These are phyloP conservation scores for Alcis repandata DNA, from an alignment of 2,888 invertebrate genomes.

Conservation along the genomic window DNA sequence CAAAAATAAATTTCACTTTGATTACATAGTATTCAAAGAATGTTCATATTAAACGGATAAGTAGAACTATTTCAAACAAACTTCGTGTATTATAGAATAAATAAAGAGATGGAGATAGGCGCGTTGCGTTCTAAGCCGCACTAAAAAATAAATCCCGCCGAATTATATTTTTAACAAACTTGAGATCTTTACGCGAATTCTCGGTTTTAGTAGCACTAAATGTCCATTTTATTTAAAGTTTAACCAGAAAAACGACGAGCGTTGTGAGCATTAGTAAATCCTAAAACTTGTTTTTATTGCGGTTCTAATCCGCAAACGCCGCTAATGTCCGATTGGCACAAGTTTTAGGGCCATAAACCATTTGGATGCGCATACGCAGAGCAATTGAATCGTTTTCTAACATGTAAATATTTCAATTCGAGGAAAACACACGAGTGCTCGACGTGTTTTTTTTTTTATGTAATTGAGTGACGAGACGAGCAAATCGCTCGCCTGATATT, in stretches of 20 bases:
- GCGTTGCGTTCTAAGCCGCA: conserved; percentile 2
- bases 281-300: conserved; percentile 59
- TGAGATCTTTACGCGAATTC: conserved; percentile 44
- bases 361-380: conserved; percentile 10
- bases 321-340: conserved; percentile 46
- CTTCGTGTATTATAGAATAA: neutral
- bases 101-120: neutral
- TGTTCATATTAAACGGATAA: no score
- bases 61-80: neutral
- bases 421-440: neutral
- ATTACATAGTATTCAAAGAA: no score
- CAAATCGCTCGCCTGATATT: no score
- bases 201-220: conserved; percentile 57
- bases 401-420: conserved; percentile 6
- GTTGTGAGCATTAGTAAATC: conserved; percentile 46
- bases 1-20: neutral
- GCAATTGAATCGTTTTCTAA: conserved; percentile 7
- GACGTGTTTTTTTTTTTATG: no score
- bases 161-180: conserved; percentile 38
- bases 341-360: conserved; percentile 27
- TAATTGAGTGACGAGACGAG: no score
- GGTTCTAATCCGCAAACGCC: conserved; percentile 51
- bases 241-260: conserved; percentile 49
- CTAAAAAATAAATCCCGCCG: conserved; percentile 19
- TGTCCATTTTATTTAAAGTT: conserved; percentile 55